Conservation (phyloP, 2,797 vertebrate species). For the Chanos chanos region DNA sequence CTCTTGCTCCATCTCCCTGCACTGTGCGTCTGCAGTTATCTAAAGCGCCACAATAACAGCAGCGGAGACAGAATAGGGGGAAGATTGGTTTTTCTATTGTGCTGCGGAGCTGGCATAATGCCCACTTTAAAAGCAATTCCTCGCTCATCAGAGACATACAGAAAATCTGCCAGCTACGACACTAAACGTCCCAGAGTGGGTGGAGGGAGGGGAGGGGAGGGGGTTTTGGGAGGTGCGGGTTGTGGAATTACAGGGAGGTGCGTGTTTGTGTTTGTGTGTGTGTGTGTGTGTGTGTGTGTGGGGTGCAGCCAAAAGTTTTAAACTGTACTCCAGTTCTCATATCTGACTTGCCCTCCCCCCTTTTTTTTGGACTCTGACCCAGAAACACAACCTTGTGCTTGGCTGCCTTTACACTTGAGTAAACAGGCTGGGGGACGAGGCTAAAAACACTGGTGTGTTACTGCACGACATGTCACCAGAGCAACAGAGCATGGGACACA, state of each 20-base stretch:
- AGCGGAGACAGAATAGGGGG: conserved; percentile 86
- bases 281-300: background rate
- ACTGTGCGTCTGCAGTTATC: conserved; percentile 76
- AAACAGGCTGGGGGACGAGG: no score
- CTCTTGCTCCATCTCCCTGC: conserved; percentile 64
- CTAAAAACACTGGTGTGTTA: no score
- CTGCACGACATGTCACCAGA: no score
- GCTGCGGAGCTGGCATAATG: conserved; percentile 90
- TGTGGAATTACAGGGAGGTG: conserved; percentile 44
- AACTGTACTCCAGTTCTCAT: conserved; percentile 45
- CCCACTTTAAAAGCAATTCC: conserved; percentile 94
- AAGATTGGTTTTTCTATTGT: conserved; percentile 92
- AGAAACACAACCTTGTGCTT: conserved; percentile 9
- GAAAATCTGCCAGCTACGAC: conserved; percentile 89
- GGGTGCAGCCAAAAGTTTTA: conserved; percentile 44
- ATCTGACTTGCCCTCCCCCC: conserved; percentile 1
- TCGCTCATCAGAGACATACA: conserved; percentile 79
- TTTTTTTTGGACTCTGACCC: background rate
- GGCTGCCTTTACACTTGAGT: no score
- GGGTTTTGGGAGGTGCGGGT: conserved; percentile 8
- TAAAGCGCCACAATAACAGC: conserved; percentile 92
- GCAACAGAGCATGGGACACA: no score
- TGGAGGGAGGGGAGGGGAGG: conserved; percentile 19
- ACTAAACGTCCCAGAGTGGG: conserved; percentile 81
- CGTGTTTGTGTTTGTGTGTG: background rate